Conservation (phyloP, 2,113 vertebrate genomes). For the Seriola aureovittata region DNA sequence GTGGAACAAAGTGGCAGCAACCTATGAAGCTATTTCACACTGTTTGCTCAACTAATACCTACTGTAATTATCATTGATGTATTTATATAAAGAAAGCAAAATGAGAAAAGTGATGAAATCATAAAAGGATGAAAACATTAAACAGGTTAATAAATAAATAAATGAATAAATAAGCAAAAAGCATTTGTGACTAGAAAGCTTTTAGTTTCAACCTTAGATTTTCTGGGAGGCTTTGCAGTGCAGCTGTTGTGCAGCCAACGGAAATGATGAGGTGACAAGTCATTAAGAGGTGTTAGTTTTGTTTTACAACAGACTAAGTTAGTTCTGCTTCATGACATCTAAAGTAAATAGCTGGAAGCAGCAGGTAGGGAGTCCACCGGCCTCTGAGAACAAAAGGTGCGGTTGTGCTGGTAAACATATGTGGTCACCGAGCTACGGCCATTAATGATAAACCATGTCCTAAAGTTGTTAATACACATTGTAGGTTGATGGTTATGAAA, state of each 20-base stretch:
- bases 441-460: neutral
- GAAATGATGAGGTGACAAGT: slow-evolving; percentile 36
- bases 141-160: neutral
- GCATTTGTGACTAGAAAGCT: neutral
- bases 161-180: neutral
- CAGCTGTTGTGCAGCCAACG: slow-evolving; percentile 39
- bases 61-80: neutral
- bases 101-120: no score
- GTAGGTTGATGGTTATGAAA: neutral
- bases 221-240: slow-evolving; percentile 10
- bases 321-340: slow-evolving; percentile 20
- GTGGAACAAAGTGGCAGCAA: neutral
- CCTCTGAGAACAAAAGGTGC: slow-evolving; percentile 29
- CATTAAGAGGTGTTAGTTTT: slow-evolving; percentile 62
- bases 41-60: neutral
- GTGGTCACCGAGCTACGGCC: neutral
- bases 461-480: neutral
- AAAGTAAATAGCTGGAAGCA: neutral
- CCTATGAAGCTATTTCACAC: neutral
- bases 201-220: neutral
- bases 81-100: neutral
- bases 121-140: neutral
- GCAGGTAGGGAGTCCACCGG: neutral
- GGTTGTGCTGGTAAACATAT: neutral
- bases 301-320: slow-evolving; percentile 22